phyloP scores from a whole-genome alignment of 2,888 invertebrate species.

The Scaptomyza polygonia region DNA sequence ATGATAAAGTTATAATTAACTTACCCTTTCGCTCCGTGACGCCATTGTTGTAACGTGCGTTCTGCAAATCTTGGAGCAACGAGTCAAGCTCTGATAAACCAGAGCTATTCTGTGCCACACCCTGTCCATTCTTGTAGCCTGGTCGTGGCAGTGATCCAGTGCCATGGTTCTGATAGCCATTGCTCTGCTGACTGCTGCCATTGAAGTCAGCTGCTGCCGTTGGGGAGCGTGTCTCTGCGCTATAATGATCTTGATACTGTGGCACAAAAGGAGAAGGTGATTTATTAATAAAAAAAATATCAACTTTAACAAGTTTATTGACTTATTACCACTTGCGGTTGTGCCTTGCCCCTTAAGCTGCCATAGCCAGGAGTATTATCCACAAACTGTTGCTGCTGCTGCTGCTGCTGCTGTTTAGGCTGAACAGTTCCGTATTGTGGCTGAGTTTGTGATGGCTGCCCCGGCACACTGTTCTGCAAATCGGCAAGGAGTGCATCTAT shows the following conservation, averaged over 20 bases:
- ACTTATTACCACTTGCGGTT: constrained; percentile 87
- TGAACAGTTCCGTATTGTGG: constrained; percentile 64
- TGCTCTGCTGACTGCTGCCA: constrained; percentile 67
- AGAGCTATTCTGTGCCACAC: constrained; percentile 67
- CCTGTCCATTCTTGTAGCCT: constrained; percentile 59
- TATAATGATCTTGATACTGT: constrained; percentile 83
- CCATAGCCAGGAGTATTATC: constrained; percentile 87
- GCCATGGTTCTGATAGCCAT: constrained; percentile 79
- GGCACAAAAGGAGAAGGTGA: not conserved
- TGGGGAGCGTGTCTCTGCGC: constrained; percentile 81
- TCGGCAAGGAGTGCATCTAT: constrained; percentile 98
- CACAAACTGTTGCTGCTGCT: constrained; percentile 77
- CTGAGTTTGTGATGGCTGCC: constrained; percentile 85
- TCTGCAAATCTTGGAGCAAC: constrained; percentile 95
- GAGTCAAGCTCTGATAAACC: constrained; percentile 96
- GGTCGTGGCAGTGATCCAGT: constrained; percentile 75
- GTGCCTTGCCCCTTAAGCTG: constrained; percentile 90
- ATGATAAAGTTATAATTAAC: not conserved
- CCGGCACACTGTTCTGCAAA: constrained; percentile 96
- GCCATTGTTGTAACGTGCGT: constrained; percentile 87
- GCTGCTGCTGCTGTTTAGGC: constrained; percentile 58
- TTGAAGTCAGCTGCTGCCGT: constrained; percentile 57
- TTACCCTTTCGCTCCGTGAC: constrained; percentile 84
- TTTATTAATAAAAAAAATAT: not conserved
- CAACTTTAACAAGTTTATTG: not conserved